These are phyloP conservation scores for Cryptoblepharus egeriae DNA, from an alignment of 2,797 vertebrate species.

Conservation along the genomic window DNA sequence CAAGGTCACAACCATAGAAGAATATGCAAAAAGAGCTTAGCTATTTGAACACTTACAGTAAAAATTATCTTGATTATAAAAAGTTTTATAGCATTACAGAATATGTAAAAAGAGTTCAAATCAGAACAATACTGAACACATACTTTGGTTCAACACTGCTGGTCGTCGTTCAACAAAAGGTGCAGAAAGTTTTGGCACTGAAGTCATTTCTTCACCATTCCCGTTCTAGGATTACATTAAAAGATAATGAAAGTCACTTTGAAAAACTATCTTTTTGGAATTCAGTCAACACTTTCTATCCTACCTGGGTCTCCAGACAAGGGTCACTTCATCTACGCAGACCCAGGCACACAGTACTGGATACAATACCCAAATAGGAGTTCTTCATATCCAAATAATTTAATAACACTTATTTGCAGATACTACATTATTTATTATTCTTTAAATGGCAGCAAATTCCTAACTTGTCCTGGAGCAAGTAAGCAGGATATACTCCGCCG, in stretches of 20 bases:
- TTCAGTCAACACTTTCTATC: neutral
- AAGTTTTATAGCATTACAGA: too few relatives aligned
- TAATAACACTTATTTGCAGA: neutral
- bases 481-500: too few relatives aligned
- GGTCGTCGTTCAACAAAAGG: conserved; percentile 81
- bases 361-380: too few relatives aligned
- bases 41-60: neutral
- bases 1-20: neutral
- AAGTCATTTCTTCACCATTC: conserved; percentile 70
- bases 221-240: conserved; percentile 76
- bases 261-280: conserved; percentile 20
- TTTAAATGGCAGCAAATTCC: too few relatives aligned
- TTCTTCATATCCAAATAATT: neutral
- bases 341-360: neutral
- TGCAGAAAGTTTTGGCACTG: conserved; percentile 79
- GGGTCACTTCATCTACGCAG: neutral
- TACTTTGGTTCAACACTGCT: conserved; percentile 85
- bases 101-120: neutral
- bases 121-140: conserved; percentile 55
- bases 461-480: too few relatives aligned
- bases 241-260: conserved; percentile 32
- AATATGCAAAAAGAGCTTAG: neutral
- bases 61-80: too few relatives aligned
- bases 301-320: neutral
- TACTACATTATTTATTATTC: neutral